Percentiles rank a stretch among this genome's conserved stretches.
Evolutionary conservation across 2,113 vertebrate species (phyloP).

Genomic region (Agapornis roseicollis): DNA sequence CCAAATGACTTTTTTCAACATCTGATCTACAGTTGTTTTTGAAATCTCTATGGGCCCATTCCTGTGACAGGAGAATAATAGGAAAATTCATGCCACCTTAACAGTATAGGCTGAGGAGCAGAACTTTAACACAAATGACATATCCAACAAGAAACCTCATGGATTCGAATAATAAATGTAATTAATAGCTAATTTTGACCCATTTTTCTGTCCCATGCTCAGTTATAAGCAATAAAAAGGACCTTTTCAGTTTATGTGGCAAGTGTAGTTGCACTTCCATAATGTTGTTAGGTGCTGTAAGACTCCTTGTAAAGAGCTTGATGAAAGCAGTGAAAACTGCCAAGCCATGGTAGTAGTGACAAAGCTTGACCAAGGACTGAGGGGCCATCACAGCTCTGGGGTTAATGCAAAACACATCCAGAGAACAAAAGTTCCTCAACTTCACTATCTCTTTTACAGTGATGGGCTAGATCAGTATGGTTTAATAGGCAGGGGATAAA

Average conservation of each 20-base stretch:
- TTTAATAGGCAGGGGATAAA: not conserved
- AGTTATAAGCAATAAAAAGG: not conserved
- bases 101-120: fast-evolving
- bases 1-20: not conserved
- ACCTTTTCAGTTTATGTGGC: not conserved
- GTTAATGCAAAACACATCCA: not conserved
- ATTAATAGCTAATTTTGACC: not conserved
- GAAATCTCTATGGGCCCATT: not conserved
- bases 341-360: fast-evolving
- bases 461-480: fast-evolving
- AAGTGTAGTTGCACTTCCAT: not conserved
- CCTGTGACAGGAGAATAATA: not conserved
- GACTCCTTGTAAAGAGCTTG: not conserved
- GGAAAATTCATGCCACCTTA: not conserved
- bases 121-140: not conserved
- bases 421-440: not conserved
- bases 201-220: not conserved
- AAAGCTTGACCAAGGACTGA: not conserved
- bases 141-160: not conserved
- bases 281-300: not conserved
- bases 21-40: not conserved
- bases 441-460: not conserved
- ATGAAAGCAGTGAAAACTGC: not conserved
- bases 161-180: not conserved
- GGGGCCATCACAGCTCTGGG: too few species aligned